A percentile compares a stretch with the other conserved stretches of the same genome.
Conservation (phyloP, 2,797 vertebrate species). For the Garrulus glandarius region DNA sequence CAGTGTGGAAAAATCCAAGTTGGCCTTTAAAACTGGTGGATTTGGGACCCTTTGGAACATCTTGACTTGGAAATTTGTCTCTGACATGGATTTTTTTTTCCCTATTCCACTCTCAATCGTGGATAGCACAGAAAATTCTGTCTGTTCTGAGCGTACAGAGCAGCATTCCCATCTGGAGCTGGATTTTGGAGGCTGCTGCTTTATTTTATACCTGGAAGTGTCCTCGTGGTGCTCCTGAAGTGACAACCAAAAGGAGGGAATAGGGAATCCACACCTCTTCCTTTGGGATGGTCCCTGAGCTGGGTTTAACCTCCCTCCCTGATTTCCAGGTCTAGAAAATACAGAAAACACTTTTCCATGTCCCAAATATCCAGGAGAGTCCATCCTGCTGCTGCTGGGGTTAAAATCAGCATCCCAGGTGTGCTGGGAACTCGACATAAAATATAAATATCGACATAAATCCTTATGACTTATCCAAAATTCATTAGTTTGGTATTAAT, state of each 20-base stretch:
- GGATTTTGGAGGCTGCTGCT: background rate
- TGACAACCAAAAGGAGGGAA: background rate
- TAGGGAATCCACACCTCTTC: background rate
- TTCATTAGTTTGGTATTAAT: background rate
- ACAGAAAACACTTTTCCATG: background rate
- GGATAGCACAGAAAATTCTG: background rate
- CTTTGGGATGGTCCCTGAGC: background rate
- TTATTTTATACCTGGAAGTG: background rate
- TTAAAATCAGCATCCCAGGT: background rate
- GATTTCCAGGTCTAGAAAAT: background rate
- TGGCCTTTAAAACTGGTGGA: constrained; percentile 21
- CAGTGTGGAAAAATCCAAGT: background rate
- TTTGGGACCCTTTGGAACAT: background rate
- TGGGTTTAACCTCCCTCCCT: background rate
- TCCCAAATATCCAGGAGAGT: accelerated
- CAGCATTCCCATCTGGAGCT: background rate
- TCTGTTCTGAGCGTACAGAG: background rate
- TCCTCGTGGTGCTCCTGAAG: background rate
- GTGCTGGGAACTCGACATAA: background rate
- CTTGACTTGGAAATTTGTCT: background rate
- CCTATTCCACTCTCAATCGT: background rate
- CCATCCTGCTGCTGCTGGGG: background rate
- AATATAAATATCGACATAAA: accelerated
- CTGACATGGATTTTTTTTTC: accelerated
- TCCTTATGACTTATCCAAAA: background rate